Percentiles rank a stretch among this genome's conserved stretches.
phyloP scores from a whole-genome alignment of 2,113 vertebrate species.

The Hyla sarda region DNA sequence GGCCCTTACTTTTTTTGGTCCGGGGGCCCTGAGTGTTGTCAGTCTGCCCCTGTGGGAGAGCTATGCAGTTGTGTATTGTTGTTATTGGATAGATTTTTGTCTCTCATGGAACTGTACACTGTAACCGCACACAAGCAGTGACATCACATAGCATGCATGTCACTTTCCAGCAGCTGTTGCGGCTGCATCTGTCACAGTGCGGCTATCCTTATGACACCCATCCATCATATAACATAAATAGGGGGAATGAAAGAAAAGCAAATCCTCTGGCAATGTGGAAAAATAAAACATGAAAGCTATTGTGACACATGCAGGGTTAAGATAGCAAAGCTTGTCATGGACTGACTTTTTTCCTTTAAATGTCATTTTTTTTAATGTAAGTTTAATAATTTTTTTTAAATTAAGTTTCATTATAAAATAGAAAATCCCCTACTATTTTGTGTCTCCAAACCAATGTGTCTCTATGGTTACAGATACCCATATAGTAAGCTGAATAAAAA shows the following conservation, averaged over 20 bases:
- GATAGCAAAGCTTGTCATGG: too few relatives aligned
- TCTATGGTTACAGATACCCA: neutral
- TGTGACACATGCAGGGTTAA: neutral
- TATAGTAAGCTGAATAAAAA: too few relatives aligned
- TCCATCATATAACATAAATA: conserved; percentile 34
- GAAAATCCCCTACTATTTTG: too few relatives aligned
- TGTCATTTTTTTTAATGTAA: too few relatives aligned
- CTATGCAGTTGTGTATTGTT: neutral
- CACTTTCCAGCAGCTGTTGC: conserved; percentile 38
- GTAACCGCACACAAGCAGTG: conserved; percentile 1
- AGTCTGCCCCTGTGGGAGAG: too few relatives aligned
- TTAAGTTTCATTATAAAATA: too few relatives aligned
- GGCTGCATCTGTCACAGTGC: conserved; percentile 25
- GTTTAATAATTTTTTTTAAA: too few relatives aligned
- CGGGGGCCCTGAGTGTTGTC: too few relatives aligned
- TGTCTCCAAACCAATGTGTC: neutral
- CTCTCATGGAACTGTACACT: neutral
- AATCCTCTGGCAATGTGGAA: neutral
- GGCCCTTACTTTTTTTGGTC: too few relatives aligned
- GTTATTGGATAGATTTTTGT: neutral
- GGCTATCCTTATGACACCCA: neutral
- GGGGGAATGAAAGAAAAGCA: conserved; percentile 25
- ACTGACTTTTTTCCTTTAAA: too few relatives aligned
- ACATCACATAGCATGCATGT: conserved; percentile 31
- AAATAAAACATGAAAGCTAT: neutral